Evolutionary conservation across 2,888 invertebrate genomes (phyloP), one percentile per base, ranked within the genome.

Genomic region (Eustalomyia histrio): DNA sequence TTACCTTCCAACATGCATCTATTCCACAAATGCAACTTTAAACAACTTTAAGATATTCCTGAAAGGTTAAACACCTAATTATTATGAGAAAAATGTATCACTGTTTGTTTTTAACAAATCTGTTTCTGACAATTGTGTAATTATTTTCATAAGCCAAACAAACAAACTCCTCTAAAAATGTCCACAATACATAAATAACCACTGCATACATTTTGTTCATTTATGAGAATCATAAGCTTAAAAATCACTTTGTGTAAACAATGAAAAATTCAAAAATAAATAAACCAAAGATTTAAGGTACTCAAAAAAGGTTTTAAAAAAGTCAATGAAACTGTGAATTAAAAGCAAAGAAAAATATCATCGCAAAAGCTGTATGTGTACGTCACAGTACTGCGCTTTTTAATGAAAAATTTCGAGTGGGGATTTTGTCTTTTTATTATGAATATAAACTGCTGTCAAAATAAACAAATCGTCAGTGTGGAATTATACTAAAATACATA

Each of bases 371-470:
- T 39, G 29, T 29, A 29, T 29, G 21, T 21, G 29, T 29, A 29
- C 39, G 10, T 14, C 39, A 39, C 10, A 39, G 12, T 1, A 39
- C 6, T 47, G 43, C 43, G n/a, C 65, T 57, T 74, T 74, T 81
- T 81, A 81, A 81, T 81, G 78, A 81, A 81, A 81, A 81, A 71
- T 78, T 57, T 81, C 50, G 78, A 81, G 81, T 78, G 68, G 71
- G 61, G 67, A 78, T 81, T 78, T 71, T 73, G 58, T 63, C 64
- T 76, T 73, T n/a, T 76, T 71, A 64, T 76, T 76, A 16, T 61
- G 53, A 71, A 67, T 72, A 35, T 69, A 58, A 69, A 74, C 14
- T 58, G 74, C 60, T 58, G 50, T 64, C 52, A 74, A 81, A 81
- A 81, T 55, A 81, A 78, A 81, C 78, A 81, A 78, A 75, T 65